Base-by-base conservation (phyloP, 1,140 invertebrate genomes). In the Zaprionus ghesquierei region DNA sequence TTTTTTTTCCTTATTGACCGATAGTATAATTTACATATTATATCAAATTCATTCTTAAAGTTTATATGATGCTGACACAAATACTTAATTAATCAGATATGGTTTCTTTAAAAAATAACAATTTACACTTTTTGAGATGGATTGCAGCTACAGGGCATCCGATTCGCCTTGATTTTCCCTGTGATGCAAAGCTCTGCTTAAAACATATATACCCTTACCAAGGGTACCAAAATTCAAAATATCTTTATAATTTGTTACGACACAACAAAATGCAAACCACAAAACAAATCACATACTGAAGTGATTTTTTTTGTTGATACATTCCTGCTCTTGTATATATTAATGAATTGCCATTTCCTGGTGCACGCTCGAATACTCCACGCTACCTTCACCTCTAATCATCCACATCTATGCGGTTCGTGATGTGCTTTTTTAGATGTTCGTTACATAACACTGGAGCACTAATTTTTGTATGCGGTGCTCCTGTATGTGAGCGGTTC, bases 331-430 rank as follows among this genome's bases (percentile, higher is more conserved):
- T 60, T 75, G 22, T 65, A 41, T 71, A 75, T 59, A 71, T 77
- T 69, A 69, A 77, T 75, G 65, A 75, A 75, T 38, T 55, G 65
- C 44, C 29, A 60, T 60, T 77, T 77, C 75, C 75, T 77, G 75
- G 50, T 71, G 63, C 60, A 77, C 59, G 59, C 49, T 31, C 56
- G 54, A 33, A n/a, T 63, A 55, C 15, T 54, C n/a, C 50, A 44
- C 31, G 60, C 64, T 54, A 65, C 71, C 75, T 77, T 77, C 71
- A 77, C 71, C 75, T 77, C 69, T 58, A 59, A 51, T 50, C 38
- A 53, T 38, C 29, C 13, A 18, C 23, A 55, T 50, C 35, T 20
- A 18, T 20, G 27, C 49, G 20, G 12, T 35, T 23, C 58, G 25
- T 49, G 44, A 15, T 31, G 27, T 33, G n/a, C n/a, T n/a, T n/a